Base-by-base conservation (phyloP, 2,888 invertebrate genomes). In the Pediacus dermestoides region DNA sequence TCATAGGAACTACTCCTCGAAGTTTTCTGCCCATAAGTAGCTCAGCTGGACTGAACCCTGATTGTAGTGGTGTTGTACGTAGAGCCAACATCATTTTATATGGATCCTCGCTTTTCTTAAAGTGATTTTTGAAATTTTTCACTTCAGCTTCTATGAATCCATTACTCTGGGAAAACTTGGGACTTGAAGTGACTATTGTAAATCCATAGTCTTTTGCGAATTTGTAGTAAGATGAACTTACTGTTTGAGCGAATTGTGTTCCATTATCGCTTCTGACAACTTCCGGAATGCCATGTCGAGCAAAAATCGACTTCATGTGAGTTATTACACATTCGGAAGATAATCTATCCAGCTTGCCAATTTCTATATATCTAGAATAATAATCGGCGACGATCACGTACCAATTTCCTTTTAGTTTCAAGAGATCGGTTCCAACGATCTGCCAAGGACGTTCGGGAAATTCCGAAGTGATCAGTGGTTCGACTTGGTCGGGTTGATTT, bases 1-100 rank as follows among this genome's bases (percentile, higher is more conserved):
- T 16, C 7, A 41, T 32, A 4, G 53, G 52, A 1, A 57, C 26
- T 4, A 43, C 32, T 32, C 50, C 46, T 25, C 53, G 34, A 16
- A 58, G 38, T 22, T 46, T 49, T 12, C 57, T 16, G 9, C 55
- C 55, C 45, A 57, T 49, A 4, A 57, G 47, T 6, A 61, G 39
- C 40, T 59, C 55, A 2, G 54, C 51, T 10, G 60, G 56, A 13
- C 48, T 52, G 31, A 44, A 52, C 7, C 57, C 54, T n/a, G n/a
- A n/a, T 9, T 44, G 37, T 15, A 56, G 34, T 1, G 56, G 52
- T 9, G 53, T 10, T 3, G 50, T 34, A 2, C 57, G 35, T 27
- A 52, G 52, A 9, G 48, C 50, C 28, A 59, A 37, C 13, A 58
- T 41, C 2, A 47, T 52, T 21, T 48, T 33, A 36, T 50, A 50